Evolutionary conservation across 2,113 vertebrate species (phyloP).

Genomic region (Cepphus grylle): DNA sequence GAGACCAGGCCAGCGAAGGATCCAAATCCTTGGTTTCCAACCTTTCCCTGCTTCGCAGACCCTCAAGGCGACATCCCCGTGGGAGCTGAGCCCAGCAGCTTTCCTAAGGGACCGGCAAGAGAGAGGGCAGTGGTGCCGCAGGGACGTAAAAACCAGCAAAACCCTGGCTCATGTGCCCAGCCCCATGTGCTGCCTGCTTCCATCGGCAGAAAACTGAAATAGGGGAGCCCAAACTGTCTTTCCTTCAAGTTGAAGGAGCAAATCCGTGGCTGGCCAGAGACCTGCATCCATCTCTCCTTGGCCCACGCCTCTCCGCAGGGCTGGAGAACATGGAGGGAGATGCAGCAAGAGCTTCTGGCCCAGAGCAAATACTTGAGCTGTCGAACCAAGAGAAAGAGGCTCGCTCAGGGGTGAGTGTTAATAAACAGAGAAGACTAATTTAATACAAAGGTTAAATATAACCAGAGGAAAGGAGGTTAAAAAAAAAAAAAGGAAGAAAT

Average conservation of each 20-base stretch:
- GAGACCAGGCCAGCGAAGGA: neutral
- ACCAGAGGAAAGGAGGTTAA: neutral
- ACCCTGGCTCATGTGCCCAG: accelerated
- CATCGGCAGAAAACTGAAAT: neutral
- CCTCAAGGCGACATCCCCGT: accelerated
- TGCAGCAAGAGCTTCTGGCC: neutral
- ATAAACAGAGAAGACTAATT: slow-evolving; percentile 64
- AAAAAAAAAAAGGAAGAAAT: neutral
- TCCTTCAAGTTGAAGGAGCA: neutral
- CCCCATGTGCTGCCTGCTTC: neutral
- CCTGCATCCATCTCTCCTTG: neutral
- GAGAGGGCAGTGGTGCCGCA: accelerated
- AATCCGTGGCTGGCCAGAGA: neutral
- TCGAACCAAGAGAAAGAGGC: neutral
- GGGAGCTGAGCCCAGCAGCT: neutral
- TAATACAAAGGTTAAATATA: slow-evolving; percentile 59
- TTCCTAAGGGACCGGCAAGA: neutral
- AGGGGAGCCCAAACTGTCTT: neutral
- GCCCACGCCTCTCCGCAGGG: neutral
- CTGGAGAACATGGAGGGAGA: neutral
- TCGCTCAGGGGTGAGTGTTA: neutral
- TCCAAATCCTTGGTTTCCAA: neutral
- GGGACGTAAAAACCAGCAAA: neutral
- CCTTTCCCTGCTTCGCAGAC: neutral
- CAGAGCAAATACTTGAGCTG: neutral